Percentiles rank a stretch among this genome's conserved stretches.
phyloP scores from a whole-genome alignment of 2,888 invertebrate species.

The Saturnia japonica region DNA sequence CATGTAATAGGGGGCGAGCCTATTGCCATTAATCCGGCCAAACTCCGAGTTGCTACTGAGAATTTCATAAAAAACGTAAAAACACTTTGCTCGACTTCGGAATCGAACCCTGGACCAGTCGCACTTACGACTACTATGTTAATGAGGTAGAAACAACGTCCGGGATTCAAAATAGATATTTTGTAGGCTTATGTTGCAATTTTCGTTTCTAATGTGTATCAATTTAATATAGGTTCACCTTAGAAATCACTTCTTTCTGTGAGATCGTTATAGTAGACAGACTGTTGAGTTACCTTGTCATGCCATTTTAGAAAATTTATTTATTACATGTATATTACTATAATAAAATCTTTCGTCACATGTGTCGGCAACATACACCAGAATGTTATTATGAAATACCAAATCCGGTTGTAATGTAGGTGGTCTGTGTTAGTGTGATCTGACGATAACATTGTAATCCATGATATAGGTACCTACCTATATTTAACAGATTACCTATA shows the following conservation, averaged over 20 bases:
- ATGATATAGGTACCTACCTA: neutral
- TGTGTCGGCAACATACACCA: neutral
- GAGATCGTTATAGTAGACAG: neutral
- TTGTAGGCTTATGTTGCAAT: neutral
- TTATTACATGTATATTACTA: neutral
- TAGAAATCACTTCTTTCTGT: neutral
- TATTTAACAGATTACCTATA: too few species aligned
- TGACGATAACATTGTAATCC: neutral
- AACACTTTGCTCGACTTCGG: too few species aligned
- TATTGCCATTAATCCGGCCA: too few species aligned
- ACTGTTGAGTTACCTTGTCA: conserved; percentile 8
- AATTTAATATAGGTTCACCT: neutral
- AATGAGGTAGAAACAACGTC: too few species aligned
- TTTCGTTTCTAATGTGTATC: neutral
- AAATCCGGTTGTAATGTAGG: conserved; percentile 10
- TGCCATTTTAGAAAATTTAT: conserved; percentile 14
- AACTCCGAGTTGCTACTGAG: too few species aligned
- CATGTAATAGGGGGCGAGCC: too few species aligned
- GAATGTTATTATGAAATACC: conserved; percentile 2
- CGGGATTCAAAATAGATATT: too few species aligned
- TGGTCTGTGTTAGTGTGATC: conserved; percentile 1
- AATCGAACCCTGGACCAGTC: too few species aligned
- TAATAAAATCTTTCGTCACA: conserved; percentile 10
- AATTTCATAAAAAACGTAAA: too few species aligned
- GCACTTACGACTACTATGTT: too few species aligned